These are phyloP conservation scores for Mionectes olivaceus DNA, from an alignment of 2,797 vertebrate species.

Conservation along the genomic window DNA sequence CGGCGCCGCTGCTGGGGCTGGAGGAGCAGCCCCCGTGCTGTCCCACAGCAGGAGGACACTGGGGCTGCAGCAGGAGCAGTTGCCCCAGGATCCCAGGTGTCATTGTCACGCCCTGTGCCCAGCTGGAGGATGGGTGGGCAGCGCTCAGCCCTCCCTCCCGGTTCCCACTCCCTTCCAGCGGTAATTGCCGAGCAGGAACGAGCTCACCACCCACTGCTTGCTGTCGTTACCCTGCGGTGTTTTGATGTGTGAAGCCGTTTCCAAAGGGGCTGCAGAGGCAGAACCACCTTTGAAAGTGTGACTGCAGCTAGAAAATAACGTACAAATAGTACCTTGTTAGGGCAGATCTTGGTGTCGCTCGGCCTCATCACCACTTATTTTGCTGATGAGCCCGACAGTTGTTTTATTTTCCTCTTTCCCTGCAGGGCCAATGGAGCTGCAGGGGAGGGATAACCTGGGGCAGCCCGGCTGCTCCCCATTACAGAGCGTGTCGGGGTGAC, in stretches of 20 bases:
- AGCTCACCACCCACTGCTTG: slow-evolving; percentile 25
- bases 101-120: not conserved
- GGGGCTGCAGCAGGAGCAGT: not conserved
- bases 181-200: slow-evolving; percentile 16
- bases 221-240: slow-evolving; percentile 12
- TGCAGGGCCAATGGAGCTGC: not conserved
- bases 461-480: not conserved
- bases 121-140: not conserved
- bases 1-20: accelerated
- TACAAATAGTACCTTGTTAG: slow-evolving; percentile 32
- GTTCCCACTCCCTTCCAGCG: not conserved
- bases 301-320: slow-evolving; percentile 35
- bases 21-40: not conserved
- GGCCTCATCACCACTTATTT: slow-evolving; percentile 31
- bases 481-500: accelerated
- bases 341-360: not conserved
- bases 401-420: not conserved
- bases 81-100: not conserved
- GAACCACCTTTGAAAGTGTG: slow-evolving; percentile 56
- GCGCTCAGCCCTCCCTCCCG: not conserved
- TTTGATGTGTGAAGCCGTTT: slow-evolving; percentile 51
- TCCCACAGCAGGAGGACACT: accelerated
- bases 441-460: not conserved
- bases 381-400: slow-evolving; percentile 16
- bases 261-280: slow-evolving; percentile 26